Evolutionary conservation across 2,113 vertebrate genomes (phyloP), one percentile per base, ranked within the genome.

Genomic region (Oceanites oceanicus): DNA sequence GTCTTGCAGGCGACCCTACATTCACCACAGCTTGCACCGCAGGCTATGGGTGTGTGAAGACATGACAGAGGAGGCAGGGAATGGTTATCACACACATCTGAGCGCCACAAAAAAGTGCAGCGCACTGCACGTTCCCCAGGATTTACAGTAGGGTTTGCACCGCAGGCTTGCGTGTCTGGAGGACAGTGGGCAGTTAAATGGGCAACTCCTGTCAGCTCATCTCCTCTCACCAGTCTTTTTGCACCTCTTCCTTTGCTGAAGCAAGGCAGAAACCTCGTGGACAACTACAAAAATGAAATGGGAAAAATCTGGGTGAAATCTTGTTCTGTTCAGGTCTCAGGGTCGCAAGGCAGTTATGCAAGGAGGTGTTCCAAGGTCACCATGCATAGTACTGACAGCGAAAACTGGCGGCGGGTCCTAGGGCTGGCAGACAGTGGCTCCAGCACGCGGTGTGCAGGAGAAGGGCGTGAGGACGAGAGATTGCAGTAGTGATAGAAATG

Each of bases 11-110:
- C 0, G 9, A 61, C 47, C 29, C 47, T 25, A 6, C 10, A 1
- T 36, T n/a, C 15, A 7, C 22, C 0, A 0, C 10, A 40, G 30
- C 9, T 56, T 20, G 26, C 15, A 17, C 36, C 11, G 3, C 10
- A 18, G 22, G 77, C 36, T 53, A 9, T 11, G 3, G 63, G 5
- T 47, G 10, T n/a, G 42, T 47, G 40, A 70, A n/a, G 38, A 38
- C 18, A 15, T n/a, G 25, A 6, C 29, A 13, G 1, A 3, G 11
- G n/a, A 55, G 55, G 20, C n/a, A 63, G 25, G n/a, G 29, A 40
- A 42, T 56, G n/a, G 34, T 2, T 29, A 16, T 29, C 19, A 47
- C 23, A n/a, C 13, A 3, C 0, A 3, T 44, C 53, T 45, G 45
- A 59, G 61, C 53, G 53, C 14, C 34, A 40, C n/a, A n/a, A 11